Evolutionary conservation across 1,140 invertebrate genomes (phyloP), one percentile per base, ranked within the genome.

Genomic region (Trissolcus basalis): DNA sequence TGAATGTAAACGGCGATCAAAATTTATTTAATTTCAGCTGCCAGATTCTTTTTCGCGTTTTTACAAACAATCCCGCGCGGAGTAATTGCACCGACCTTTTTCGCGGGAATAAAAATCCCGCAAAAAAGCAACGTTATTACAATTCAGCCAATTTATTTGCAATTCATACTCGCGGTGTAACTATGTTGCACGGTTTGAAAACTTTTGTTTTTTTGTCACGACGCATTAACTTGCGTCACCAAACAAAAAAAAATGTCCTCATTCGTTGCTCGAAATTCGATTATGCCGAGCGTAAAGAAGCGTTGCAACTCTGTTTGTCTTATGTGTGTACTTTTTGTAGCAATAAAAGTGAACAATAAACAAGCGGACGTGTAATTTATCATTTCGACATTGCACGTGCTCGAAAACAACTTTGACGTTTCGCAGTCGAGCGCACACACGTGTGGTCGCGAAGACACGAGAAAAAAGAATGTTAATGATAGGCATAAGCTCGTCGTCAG

Each of bases 371-470:
- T 44, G 61, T 60, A 60, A 60, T 65, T 60, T 60, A 60, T 36
- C 56, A 68, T 74, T 74, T 74, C 71, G 56, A 63, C 53, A 63
- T 65, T 43, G 56, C 58, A 63, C 71, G 71, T 64, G 47, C 56
- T 58, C 49, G 55, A 68, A 64, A 63, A 68, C 49, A 68, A 53
- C 56, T 45, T 60, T 35, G 51, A 50, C 44, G 63, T 51, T 60
- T 60, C 55, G 35, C 45, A 61, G 50, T 44, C 43, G 44, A 70
- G 12, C 47, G 50, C 47, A 19, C 61, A 47, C 70, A 65, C 27
- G 36, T 44, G 51, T 43, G 2, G 13, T 32, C 8, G 9, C 8
- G 14, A 59, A 68, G 58, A 53, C 27, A 8, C 6, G 51, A 63
- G 58, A 58, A 67, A 68, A 63, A 54, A 54, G 13, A 67, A 69